Conservation (phyloP, 1,140 invertebrate genomes). For the Drosophila takahashii region DNA sequence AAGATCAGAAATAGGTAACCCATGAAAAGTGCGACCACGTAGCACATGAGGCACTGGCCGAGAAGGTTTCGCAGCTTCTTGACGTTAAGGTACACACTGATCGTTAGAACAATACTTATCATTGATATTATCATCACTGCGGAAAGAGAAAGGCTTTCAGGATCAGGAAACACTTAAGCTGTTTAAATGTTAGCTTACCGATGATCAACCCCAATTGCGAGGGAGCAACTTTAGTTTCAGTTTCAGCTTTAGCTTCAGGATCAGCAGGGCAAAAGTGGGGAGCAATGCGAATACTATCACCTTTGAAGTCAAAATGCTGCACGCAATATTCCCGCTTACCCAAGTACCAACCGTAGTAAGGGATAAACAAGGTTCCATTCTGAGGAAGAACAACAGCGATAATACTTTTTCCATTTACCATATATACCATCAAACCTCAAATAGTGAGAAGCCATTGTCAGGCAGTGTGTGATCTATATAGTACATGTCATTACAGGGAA, state of each 20-base stretch:
- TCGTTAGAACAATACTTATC: slow-evolving; percentile 88
- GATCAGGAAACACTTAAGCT: too few relatives aligned
- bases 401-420: not conserved
- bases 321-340: not conserved
- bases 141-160: slow-evolving; percentile 32
- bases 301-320: not conserved
- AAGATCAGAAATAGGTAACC: slow-evolving; percentile 87
- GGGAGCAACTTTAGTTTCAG: too few relatives aligned
- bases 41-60: slow-evolving; percentile 90
- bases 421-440: not conserved
- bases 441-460: not conserved
- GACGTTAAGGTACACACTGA: slow-evolving; percentile 89
- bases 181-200: not conserved
- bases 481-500: not conserved
- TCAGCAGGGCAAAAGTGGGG: not conserved
- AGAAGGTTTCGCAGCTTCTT: slow-evolving; percentile 89
- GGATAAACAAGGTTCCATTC: not conserved
- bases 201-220: not conserved
- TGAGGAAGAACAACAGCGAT: not conserved
- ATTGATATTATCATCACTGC: slow-evolving; percentile 88
- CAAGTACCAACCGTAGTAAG: not conserved
- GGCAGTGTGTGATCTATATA: not conserved
- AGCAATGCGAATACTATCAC: not conserved
- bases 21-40: slow-evolving; percentile 87
- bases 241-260: not conserved